Conservation (phyloP, 1,140 invertebrate species). For the Anagrus nilaparvatae region DNA sequence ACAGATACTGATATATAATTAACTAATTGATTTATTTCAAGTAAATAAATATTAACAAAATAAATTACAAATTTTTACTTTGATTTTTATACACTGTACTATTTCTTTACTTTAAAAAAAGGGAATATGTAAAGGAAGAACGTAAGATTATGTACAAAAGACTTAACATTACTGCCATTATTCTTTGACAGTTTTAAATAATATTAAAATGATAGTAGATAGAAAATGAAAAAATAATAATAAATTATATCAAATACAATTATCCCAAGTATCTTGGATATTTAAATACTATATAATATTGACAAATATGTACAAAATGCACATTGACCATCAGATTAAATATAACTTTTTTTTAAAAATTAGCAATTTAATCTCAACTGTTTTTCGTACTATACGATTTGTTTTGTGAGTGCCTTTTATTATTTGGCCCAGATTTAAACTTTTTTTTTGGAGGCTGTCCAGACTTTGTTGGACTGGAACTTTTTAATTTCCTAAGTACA, state of each 20-base stretch:
- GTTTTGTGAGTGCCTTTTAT: conserved; percentile 26
- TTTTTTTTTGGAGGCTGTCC: conserved; percentile 28
- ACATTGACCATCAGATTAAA: conserved; percentile 23
- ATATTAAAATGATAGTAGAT: conserved; percentile 15
- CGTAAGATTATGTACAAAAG: conserved; percentile 20
- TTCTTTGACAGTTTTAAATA: too few relatives aligned
- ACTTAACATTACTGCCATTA: conserved; percentile 26
- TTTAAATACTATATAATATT: conserved; percentile 40
- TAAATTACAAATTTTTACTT: too few relatives aligned
- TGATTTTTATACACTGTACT: too few relatives aligned
- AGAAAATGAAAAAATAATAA: conserved; percentile 25
- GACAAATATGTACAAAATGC: conserved; percentile 39
- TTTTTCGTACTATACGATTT: conserved; percentile 35
- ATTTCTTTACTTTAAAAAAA: too few relatives aligned
- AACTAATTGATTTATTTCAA: too few relatives aligned
- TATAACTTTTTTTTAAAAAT: too few relatives aligned
- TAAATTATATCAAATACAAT: conserved; percentile 18
- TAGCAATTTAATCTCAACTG: conserved; percentile 29
- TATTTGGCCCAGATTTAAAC: conserved; percentile 19
- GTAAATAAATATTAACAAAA: too few relatives aligned
- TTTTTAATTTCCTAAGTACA: conserved; percentile 36
- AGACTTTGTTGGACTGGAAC: conserved; percentile 32
- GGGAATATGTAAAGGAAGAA: too few relatives aligned
- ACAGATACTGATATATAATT: too few relatives aligned
- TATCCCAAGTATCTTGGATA: conserved; percentile 21